Conservation (phyloP, 2,113 vertebrate genomes). For the Cervus canadensis region DNA sequence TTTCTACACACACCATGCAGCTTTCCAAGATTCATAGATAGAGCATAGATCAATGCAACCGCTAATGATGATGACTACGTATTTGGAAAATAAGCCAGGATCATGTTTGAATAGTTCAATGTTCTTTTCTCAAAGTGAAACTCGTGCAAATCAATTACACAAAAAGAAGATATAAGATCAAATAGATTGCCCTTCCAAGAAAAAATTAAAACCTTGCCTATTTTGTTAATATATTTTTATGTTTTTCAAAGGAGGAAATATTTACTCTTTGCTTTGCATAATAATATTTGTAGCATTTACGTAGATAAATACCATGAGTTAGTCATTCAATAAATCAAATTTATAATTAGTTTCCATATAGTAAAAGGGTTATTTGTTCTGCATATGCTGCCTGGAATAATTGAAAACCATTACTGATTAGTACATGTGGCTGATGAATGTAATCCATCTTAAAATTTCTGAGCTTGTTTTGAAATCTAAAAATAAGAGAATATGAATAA, state of each 20-base stretch:
- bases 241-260: neutral
- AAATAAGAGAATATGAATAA: conserved; percentile 9
- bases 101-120: neutral
- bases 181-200: neutral
- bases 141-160: neutral
- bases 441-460: neutral
- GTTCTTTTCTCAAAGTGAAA: neutral
- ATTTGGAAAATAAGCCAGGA: neutral
- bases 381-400: neutral
- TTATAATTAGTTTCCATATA: neutral
- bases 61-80: neutral
- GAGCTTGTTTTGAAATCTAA: conserved; percentile 14
- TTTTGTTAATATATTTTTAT: neutral
- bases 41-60: conserved; percentile 26
- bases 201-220: neutral
- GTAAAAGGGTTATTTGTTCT: neutral
- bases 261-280: neutral
- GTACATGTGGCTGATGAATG: neutral
- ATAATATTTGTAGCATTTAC: neutral
- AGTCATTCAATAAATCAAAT: neutral
- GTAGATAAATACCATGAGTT: neutral
- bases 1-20: neutral
- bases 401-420: neutral
- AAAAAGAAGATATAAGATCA: neutral
- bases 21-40: conserved; percentile 60